Percentiles rank a stretch among this genome's conserved stretches.
Evolutionary conservation across 1,140 invertebrate genomes (phyloP).

Genomic region (Ooceraea biroi): DNA sequence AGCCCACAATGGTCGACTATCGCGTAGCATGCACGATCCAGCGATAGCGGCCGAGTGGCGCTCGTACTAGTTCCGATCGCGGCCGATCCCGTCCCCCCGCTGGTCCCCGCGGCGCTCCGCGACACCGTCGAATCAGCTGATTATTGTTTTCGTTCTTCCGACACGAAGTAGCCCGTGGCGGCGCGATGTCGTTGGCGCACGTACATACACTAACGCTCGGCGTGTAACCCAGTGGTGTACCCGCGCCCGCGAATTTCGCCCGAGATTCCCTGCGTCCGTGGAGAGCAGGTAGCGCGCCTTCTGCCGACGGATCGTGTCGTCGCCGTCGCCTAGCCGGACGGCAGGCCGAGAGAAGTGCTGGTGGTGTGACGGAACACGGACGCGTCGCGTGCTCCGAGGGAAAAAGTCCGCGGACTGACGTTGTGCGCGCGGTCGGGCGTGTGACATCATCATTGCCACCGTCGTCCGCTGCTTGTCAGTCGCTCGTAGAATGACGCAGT

Average conservation of each 20-base stretch:
- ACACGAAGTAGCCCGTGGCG: slow-evolving; percentile 50
- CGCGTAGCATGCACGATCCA: too few species aligned
- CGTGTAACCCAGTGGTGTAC: background rate
- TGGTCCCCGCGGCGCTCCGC: slow-evolving; percentile 21
- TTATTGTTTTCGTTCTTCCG: slow-evolving; percentile 81
- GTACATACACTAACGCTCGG: background rate
- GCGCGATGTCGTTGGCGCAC: slow-evolving; percentile 1
- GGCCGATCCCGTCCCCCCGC: slow-evolving; percentile 24
- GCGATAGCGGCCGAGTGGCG: background rate
- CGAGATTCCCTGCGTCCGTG: background rate
- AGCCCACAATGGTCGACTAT: too few species aligned
- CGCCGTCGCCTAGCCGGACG: background rate
- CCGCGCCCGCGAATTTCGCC: slow-evolving; percentile 15
- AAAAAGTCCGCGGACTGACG: background rate
- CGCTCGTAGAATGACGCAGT: slow-evolving; percentile 84
- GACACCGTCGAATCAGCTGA: slow-evolving; percentile 79
- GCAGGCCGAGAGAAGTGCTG: background rate
- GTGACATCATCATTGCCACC: slow-evolving; percentile 53
- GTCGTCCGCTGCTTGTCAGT: slow-evolving; percentile 77
- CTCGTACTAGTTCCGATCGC: background rate
- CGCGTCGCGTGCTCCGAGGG: background rate
- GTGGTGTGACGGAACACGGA: background rate
- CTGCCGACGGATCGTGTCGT: background rate
- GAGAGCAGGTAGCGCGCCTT: slow-evolving; percentile 1
- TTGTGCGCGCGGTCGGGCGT: slow-evolving; percentile 61